These are phyloP conservation scores for Ctenopoma kingsleyae DNA, from an alignment of 2,797 vertebrate species.

Conservation along the genomic window DNA sequence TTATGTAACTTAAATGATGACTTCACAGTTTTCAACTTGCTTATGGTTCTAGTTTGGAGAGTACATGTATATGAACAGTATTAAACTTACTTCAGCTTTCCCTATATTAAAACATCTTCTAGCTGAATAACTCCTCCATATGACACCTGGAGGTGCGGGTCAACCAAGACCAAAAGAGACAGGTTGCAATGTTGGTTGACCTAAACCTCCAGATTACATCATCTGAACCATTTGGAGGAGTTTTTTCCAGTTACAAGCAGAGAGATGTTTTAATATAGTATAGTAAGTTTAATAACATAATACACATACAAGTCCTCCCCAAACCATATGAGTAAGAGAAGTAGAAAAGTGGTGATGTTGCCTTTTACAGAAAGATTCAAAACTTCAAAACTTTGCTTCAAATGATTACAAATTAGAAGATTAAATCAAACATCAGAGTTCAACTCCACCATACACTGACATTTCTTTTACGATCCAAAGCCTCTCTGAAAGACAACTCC, in stretches of 20 bases:
- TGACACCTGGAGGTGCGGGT: no score
- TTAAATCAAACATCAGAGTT: constrained; percentile 19
- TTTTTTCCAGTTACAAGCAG: no score
- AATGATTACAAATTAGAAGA: constrained; percentile 19
- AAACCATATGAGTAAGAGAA: background rate
- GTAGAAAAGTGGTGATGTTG: background rate
- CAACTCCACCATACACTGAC: background rate
- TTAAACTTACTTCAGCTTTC: background rate
- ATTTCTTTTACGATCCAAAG: constrained; percentile 34
- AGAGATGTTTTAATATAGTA: no score
- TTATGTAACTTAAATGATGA: constrained; percentile 3
- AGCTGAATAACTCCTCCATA: no score
- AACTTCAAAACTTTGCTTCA: background rate
- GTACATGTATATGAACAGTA: background rate
- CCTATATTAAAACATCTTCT: no score
- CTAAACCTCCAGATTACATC: background rate
- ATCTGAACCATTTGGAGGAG: background rate
- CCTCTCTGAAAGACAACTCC: constrained; percentile 18
- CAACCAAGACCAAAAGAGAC: background rate
- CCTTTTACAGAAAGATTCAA: background rate
- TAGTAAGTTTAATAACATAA: no score
- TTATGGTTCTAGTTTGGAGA: no score
- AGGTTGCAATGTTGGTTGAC: background rate
- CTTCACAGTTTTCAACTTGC: background rate
- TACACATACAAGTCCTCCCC: no score